Conservation (phyloP, 2,888 invertebrate species). For the Clepsis dumicolana region DNA sequence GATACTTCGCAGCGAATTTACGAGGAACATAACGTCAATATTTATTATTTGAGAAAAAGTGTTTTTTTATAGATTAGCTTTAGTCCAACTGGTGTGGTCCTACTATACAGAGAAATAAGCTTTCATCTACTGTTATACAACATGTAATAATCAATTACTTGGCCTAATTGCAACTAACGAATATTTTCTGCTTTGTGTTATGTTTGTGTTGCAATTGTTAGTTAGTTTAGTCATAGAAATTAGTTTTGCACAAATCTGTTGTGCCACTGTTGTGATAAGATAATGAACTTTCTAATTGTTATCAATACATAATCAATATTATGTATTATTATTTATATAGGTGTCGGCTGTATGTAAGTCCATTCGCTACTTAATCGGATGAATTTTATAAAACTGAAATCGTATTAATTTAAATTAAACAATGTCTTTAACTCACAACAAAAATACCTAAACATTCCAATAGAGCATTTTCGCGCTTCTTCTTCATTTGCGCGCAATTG, state of each 20-base stretch:
- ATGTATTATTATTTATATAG: conserved; percentile 30
- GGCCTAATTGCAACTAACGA: conserved; percentile 57
- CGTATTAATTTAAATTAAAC: neutral
- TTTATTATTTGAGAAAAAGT: no score
- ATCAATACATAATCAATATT: conserved; percentile 21
- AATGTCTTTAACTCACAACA: conserved; percentile 2
- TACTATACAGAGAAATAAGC: conserved; percentile 8
- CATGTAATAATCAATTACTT: conserved; percentile 52
- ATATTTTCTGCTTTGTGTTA: conserved; percentile 32
- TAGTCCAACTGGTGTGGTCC: conserved; percentile 26
- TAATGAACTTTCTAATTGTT: conserved; percentile 24
- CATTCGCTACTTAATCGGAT: conserved; percentile 9
- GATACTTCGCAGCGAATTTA: no score
- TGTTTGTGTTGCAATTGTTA: conserved; percentile 46
- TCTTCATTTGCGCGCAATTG: neutral
- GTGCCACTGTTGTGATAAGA: conserved; percentile 38
- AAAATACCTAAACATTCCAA: conserved; percentile 24
- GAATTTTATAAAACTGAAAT: conserved; percentile 10
- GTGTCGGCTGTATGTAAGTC: conserved; percentile 26
- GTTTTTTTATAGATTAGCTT: neutral
- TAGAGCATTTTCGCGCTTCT: conserved; percentile 17
- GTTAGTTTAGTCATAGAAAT: conserved; percentile 50
- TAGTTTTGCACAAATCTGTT: conserved; percentile 61
- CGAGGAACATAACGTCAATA: no score
- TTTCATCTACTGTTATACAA: conserved; percentile 40